Base-by-base conservation (phyloP, 2,113 vertebrate genomes). In the Rhynchomys soricoides region DNA sequence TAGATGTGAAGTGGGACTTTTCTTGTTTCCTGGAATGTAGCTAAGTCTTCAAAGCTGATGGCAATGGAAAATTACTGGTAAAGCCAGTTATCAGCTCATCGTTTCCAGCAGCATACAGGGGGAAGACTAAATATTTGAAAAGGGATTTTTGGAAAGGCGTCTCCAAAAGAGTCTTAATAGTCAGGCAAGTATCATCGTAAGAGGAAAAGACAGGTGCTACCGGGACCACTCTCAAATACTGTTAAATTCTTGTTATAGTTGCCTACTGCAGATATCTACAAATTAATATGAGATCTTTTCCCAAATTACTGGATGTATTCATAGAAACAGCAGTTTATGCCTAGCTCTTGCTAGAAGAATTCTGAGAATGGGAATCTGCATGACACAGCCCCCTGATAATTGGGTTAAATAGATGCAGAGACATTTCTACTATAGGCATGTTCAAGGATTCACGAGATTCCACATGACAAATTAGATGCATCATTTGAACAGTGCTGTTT, bases 1-100 rank as follows among this genome's bases (percentile, higher is more conserved):
- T 89, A 81, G 48, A 91, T 77, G 45, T 86, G 71, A 97, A 93
- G 34, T 82, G 45, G 57, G 22, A 82, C n/a, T 88, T 90, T 93
- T 83, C 19, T 34, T 93, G 40, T 95, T 95, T 88, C 45, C 43
- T 77, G 64, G 10, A 94, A 90, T 87, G n/a, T 4, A 91, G 73
- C 74, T 64, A 90, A 89, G 48, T 3, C 52, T 88, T 92, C 64
- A 88, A 81, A 92, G 22, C 1, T 85, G 7, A 94, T 16, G 74
- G 50, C 52, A 93, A 86, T 55, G 48, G 1, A 26, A 96, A 89
- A 87, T 48, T 66, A 71, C 59, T 29, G 50, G 37, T 45, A 87
- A 95, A 94, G 62, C 6, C 57, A 87, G 31, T 88, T 64, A 50
- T 83, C 86, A 59, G 19, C 71, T 17, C n/a, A 59, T 78, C 17